Evolutionary conservation across 2,888 invertebrate species (phyloP), one percentile per base, ranked within the genome.

Genomic region (Pterobdella sp.): DNA sequence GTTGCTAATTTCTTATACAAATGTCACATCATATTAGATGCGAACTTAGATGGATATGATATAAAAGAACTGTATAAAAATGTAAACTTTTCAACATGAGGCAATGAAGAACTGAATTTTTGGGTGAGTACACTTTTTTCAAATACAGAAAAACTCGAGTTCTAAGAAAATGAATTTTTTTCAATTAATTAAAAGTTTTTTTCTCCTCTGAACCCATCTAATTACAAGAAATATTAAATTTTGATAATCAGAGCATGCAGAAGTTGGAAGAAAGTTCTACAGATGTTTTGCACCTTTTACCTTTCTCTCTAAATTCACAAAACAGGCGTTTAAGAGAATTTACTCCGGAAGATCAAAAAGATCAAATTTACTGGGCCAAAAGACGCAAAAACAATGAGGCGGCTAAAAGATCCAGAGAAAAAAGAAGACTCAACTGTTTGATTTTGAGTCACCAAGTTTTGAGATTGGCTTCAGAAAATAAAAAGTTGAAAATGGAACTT

Each of bases 311-410:
- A 22, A 56, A 56, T 26, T 4, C 60, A 3, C 60, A 56, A 26
- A 56, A 56, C 60, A 56, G 94, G 80, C 95, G 95, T 82, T 94
- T 94, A 82, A 87, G 96, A 22, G 94, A 95, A 84, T 95, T 96
- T 84, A 95, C 94, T 76, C 95, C 95, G 0, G 95, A 95, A 83
- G 92, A 89, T 85, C 94, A 94, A 84, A 96, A 96, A 83, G 95
- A 96, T 81, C 93, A 94, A 80, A 92, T 91, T 81, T 96, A 96
- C 85, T 96, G 97, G 97, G 94, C 95, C 84, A 89, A 95, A 74
- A 88, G 97, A 74, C 88, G 95, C 76, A 88, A 95, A 75, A 96
- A 97, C 85, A 97, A 97, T 84, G 95, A 95, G 84, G 96, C 96
- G 0, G 96, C 96, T 74, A 94, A 96, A 83, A 87, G 94, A 65